These are phyloP conservation scores for Uria aalge DNA, from an alignment of 2,113 vertebrate genomes.

Conservation along the genomic window DNA sequence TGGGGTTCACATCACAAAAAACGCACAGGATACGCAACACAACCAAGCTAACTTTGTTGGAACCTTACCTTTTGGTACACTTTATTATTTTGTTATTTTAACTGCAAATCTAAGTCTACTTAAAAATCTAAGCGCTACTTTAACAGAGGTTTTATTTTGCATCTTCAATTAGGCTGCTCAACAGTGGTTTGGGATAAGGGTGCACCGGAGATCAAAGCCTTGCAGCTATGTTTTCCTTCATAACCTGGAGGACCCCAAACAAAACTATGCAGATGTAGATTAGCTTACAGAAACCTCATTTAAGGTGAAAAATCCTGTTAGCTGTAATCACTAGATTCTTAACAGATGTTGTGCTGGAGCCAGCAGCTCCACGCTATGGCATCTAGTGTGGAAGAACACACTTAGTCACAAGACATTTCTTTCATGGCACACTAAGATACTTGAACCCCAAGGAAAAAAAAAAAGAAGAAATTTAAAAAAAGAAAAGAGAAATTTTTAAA, in stretches of 20 bases:
- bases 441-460: not conserved
- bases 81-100: not conserved
- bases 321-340: conserved; percentile 14
- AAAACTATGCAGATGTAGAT: not conserved
- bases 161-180: not conserved
- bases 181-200: not conserved
- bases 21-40: not conserved
- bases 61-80: not conserved
- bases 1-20: not conserved
- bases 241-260: conserved; percentile 1
- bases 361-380: not conserved
- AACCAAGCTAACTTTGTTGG: not conserved
- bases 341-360: conserved; percentile 33
- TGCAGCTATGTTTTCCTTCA: not conserved
- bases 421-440: not conserved
- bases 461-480: not conserved
- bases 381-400: not conserved
- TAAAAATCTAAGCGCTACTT: not conserved
- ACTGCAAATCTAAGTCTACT: not conserved
- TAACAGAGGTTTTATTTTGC: not conserved
- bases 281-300: conserved; percentile 36
- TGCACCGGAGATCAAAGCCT: not conserved
- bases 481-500: not conserved
- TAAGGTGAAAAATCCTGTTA: conserved; percentile 22
- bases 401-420: not conserved